Base-by-base conservation (phyloP, 2,888 invertebrate genomes). In the Brenthis daphne region DNA sequence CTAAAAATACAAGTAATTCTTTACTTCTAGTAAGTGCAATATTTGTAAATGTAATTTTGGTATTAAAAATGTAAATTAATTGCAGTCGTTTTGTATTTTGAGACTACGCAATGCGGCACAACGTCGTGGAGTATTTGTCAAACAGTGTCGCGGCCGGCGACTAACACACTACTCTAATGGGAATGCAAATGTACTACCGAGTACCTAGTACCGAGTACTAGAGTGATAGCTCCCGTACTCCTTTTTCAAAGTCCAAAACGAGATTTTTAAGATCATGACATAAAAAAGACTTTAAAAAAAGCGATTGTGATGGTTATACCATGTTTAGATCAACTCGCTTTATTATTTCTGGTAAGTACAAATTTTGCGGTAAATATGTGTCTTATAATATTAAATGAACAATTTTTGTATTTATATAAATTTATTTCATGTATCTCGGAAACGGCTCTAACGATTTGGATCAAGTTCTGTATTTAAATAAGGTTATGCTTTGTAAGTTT, bases 101-200 rank as follows among this genome's bases (percentile, higher is more conserved):
- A 29, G 55, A 56, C 65, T 65, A 65, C 56, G 65, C 56, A 65
- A 48, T 65, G 65, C 65, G 57, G 56, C 56, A 57, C 8, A 3
- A 12, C 57, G 48, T 48, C 48, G 13, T 48, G 2, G 12, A 65
- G 56, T 48, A 65, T 65, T 57, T 65, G 56, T 65, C 48, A 65
- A 65, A 63, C 51, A 58, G 65, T 65, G 56, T 65, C 58, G 65
- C 69, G 65, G 65, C 50, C 37, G 16, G 56, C 65, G 29, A 58
- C 58, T 54, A 58, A 68, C 64, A 58, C 58, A 60, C 65, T 37
- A 70, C 73, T 73, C 77, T 81, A 82, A 82, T 79, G 78, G 77
- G 73, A 79, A 82, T 81, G 82, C 79, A 81, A 83, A 83, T 82
- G 78, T 71, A 76, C 74, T 61, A 55, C 60, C 66, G 66, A 67